phyloP scores from a whole-genome alignment of 2,113 vertebrate genomes.

The Sebastes schlegelii region DNA sequence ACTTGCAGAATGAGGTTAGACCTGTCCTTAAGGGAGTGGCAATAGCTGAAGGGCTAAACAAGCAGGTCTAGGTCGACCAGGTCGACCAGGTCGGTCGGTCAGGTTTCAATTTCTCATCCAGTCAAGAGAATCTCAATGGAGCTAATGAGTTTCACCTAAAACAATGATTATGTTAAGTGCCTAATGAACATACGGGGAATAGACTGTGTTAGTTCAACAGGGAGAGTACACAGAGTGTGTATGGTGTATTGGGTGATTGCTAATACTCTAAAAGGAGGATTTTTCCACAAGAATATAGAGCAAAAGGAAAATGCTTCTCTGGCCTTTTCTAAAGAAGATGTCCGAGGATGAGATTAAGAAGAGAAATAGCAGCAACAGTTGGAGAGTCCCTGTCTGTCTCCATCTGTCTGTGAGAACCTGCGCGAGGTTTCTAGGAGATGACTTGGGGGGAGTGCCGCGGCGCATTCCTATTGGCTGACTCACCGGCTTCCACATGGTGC shows the following conservation, averaged over 20 bases:
- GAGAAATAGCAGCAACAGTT: constrained; percentile 4
- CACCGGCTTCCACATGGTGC: constrained; percentile 42
- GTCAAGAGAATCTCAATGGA: not conserved
- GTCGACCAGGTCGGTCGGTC: not conserved
- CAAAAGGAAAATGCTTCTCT: not conserved
- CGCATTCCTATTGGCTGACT: constrained; percentile 73
- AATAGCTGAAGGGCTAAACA: not conserved
- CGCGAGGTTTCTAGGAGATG: constrained; percentile 38
- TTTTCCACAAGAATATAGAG: not conserved
- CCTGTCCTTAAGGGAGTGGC: constrained; percentile 11
- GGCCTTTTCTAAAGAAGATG: not conserved
- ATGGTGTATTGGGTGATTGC: not conserved
- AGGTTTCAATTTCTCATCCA: constrained; percentile 7
- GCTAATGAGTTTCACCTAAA: constrained; percentile 4
- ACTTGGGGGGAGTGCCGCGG: constrained; percentile 24
- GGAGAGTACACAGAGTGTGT: not conserved
- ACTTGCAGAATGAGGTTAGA: constrained; percentile 5
- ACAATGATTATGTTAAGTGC: constrained; percentile 10
- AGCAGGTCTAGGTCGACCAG: constrained; percentile 12
- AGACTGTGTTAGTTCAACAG: not conserved
- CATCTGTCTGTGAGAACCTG: constrained; percentile 48
- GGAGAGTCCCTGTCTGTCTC: not conserved
- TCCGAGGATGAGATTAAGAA: not conserved
- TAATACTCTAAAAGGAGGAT: not conserved
- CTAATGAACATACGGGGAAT: not conserved